Evolutionary conservation across 2,797 vertebrate species (phyloP).

Genomic region (Oreortyx pictus): DNA sequence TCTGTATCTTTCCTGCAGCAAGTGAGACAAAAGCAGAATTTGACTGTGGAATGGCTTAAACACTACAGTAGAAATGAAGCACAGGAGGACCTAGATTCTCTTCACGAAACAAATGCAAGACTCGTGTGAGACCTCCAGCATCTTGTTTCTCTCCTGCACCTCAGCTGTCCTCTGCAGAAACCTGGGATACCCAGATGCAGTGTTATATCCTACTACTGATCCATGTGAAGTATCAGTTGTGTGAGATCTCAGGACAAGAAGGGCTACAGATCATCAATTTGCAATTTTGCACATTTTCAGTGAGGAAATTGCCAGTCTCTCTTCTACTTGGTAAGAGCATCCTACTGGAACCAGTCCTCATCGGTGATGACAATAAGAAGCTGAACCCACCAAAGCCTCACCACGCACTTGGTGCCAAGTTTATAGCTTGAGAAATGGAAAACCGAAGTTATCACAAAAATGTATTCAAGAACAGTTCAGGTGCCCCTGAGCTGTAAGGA

Average conservation of each 20-base stretch:
- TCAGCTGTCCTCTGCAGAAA: background rate
- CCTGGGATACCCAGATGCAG: background rate
- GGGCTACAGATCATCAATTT: background rate
- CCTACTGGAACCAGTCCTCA: background rate
- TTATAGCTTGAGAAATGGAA: fast-evolving
- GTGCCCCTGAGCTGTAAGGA: background rate
- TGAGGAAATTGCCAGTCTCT: background rate
- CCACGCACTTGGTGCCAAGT: background rate
- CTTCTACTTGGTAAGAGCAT: background rate
- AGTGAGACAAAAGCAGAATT: background rate
- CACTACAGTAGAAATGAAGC: background rate
- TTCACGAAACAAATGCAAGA: background rate
- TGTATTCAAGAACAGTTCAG: background rate
- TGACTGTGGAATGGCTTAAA: background rate
- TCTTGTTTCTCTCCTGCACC: background rate
- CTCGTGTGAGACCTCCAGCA: background rate
- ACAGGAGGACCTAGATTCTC: fast-evolving
- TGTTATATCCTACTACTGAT: background rate
- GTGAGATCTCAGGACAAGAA: background rate
- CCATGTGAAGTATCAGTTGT: background rate
- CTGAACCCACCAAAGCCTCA: background rate
- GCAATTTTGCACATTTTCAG: background rate
- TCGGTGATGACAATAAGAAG: fast-evolving
- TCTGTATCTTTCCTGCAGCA: constrained; percentile 5
- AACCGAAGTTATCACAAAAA: background rate